Percentiles rank a stretch among this genome's conserved stretches.
phyloP scores from a whole-genome alignment of 2,797 vertebrate species.

The Pampus argenteus region DNA sequence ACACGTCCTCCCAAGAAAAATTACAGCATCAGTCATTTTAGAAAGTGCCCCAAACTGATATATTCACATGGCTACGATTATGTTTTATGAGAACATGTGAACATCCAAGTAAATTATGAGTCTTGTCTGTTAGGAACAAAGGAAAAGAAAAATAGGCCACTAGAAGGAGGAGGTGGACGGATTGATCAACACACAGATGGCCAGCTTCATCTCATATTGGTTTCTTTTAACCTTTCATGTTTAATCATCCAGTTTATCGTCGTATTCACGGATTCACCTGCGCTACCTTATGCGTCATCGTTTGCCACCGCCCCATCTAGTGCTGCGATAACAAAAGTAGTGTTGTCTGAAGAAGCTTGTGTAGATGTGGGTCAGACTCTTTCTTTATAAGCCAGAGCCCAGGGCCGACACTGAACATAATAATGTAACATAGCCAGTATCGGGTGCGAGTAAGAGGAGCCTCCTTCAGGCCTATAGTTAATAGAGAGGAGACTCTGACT shows the following conservation, averaged over 20 bases:
- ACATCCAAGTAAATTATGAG: neutral
- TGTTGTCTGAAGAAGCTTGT: conserved; percentile 59
- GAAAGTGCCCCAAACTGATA: neutral
- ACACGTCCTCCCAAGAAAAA: neutral
- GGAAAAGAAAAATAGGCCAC: neutral
- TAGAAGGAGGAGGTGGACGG: neutral
- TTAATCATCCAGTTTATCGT: conserved; percentile 33
- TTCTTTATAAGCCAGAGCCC: conserved; percentile 68
- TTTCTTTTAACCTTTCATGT: neutral
- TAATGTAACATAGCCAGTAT: conserved; percentile 60
- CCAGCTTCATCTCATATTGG: neutral
- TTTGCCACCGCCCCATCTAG: neutral
- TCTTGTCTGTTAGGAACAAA: neutral
- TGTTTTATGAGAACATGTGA: neutral
- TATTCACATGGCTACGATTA: neutral
- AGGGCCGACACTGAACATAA: conserved; percentile 64
- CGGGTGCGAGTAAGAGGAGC: conserved; percentile 52
- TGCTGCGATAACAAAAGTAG: conserved; percentile 58
- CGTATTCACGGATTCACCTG: conserved; percentile 23
- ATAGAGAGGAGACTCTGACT: conserved; percentile 58
- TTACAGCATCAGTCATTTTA: neutral
- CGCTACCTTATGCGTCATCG: neutral
- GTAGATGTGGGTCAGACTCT: conserved; percentile 72
- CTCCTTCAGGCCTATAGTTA: conserved; percentile 67
- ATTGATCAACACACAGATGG: neutral